Conservation (phyloP, 30 jellyfish, hydroid and myxozoan genomes). For the Morbakka virulenta region DNA sequence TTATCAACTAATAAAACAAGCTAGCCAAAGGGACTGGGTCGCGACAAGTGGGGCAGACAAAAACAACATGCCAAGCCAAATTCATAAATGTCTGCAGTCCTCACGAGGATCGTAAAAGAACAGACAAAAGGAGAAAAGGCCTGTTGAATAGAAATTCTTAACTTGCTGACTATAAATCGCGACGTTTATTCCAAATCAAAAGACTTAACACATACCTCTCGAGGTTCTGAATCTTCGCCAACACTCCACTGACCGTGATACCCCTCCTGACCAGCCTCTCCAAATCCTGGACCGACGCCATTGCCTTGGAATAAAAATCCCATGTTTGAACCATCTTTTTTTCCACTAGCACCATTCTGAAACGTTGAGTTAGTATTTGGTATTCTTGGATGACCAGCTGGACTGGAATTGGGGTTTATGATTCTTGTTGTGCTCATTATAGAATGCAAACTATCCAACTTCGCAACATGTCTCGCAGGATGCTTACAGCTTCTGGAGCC, state of each 20-base stretch:
- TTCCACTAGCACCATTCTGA: slow-evolving; percentile 18
- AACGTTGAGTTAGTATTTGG: slow-evolving; percentile 17
- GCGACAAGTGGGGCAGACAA: no score
- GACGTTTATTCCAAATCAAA: no score
- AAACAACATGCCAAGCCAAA: no score
- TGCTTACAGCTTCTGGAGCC: slow-evolving; percentile 54
- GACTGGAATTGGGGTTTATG: slow-evolving; percentile 36
- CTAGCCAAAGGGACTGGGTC: no score
- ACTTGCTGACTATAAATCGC: no score
- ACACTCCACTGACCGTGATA: slow-evolving; percentile 71
- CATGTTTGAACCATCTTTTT: slow-evolving; percentile 31
- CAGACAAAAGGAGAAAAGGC: no score
- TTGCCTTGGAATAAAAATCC: slow-evolving; percentile 41
- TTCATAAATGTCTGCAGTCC: no score
- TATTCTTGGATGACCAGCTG: neutral
- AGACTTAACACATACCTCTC: no score
- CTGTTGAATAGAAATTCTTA: no score
- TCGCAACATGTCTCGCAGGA: slow-evolving; percentile 59
- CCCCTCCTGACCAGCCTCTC: slow-evolving; percentile 19
- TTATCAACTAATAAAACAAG: no score
- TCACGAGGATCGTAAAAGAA: no score
- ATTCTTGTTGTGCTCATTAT: neutral
- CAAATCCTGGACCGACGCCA: slow-evolving; percentile 31
- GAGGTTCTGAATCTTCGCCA: slow-evolving; percentile 46
- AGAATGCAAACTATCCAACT: slow-evolving; percentile 24